Evolutionary conservation across 2,888 invertebrate genomes (phyloP), one percentile per base, ranked within the genome.

Genomic region (Andrena camellia): DNA sequence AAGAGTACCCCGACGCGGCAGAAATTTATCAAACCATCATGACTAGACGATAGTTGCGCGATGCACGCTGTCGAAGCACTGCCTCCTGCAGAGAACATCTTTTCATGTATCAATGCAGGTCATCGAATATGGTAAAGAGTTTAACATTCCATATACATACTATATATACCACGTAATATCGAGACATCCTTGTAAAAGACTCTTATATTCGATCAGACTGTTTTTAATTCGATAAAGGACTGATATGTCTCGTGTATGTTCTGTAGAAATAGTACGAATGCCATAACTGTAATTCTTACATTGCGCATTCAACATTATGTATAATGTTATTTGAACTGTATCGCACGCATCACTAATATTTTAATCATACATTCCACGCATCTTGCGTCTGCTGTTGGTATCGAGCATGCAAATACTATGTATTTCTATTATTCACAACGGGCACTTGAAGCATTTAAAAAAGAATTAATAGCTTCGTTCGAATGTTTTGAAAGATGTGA

Each of bases 61-160:
- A 79, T 81, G 86, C 85, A 88, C 83, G 80, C 86, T 88, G 76
- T 84, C 83, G 78, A 89, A 90, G 84, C 90, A 90, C 90, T 90
- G 90, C 90, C 90, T 87, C 88, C 78, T 88, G 83, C 84, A 80
- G 84, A 80, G 84, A 85, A 85, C 74, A 85, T 86, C 85, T 81
- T 72, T 87, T 89, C 74, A 72, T 79, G 50, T 78, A 81, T 64
- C 68, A 83, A 78, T 81, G 75, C 80, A 75, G 78, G 71, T 73
- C 68, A 78, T 80, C 67, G 67, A 64, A 67, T 83, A 84, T 67
- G 78, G 62, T 81, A 88, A 88, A 83, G 73, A 85, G 83, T 76
- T 66, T 74, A 80, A 86, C 88, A 86, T 87, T 88, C 86, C 87
- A 66, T 78, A 74, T 35, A 71, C 63, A 63, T 75, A 78, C 74